Evolutionary conservation across 92 coral and sea anemone genomes (phyloP), one percentile per base, ranked within the genome.

Genomic region (Epizoanthus scotinus): DNA sequence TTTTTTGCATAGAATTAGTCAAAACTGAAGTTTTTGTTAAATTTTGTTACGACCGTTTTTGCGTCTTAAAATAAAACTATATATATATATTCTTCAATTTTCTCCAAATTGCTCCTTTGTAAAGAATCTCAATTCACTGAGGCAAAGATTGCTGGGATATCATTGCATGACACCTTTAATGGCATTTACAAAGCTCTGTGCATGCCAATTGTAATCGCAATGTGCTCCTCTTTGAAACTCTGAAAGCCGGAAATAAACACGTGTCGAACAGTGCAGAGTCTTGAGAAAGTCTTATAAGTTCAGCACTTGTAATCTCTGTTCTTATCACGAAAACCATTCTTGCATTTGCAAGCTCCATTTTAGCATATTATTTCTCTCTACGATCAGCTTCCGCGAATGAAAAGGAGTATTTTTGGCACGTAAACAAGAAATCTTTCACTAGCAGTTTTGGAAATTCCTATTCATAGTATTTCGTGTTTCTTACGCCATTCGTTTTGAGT

Each of bases 301-400:
- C 60, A 71, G 53, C 40, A 53, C 63, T 6, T 71, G 78, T 71
- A 71, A 71, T 54, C 78, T 52, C 18, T 26, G 61, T 27, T 47
- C 63, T 71, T 27, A 71, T 71, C 78, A 71, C 78, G 78, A 71
- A 70, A 71, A 71, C 78, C 55, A 44, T 36, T 50, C 61, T 54
- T 71, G 60, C 19, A n/a, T 25, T 26, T 63, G 17, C 5, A 13
- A 15, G 20, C 15, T 20, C 40, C 27, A 6, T 25, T 71, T 15
- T 20, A 12, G 27, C 12, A 71, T 27, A 12, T 27, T 12, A 2
- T 47, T 26, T 71, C 29, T 25, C 28, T 5, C 63, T 15, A 3
- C 55, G 14, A 7, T 52, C 29, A 13, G 52, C 52, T 47, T 47
- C 52, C 17, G 52, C 52, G 15, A 9, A 12, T 47, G 17, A 47